Percentiles rank a stretch among this genome's conserved stretches.
Evolutionary conservation across 2,888 invertebrate species (phyloP).

Genomic region (Luperina nickerlii): DNA sequence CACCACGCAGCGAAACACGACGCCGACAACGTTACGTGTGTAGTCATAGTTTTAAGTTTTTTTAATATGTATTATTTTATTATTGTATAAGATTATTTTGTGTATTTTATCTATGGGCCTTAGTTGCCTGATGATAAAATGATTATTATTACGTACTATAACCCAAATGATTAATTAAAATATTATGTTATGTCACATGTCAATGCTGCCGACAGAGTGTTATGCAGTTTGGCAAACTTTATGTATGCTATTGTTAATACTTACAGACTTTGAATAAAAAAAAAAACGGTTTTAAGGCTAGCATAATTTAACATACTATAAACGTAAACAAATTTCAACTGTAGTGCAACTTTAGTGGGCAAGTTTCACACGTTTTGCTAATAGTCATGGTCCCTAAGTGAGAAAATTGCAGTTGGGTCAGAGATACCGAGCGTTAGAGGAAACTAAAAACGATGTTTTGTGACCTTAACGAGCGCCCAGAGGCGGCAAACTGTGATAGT

Average conservation of each 20-base stretch:
- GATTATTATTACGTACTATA: neutral
- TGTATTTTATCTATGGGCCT: too few species aligned
- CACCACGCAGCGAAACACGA: too few species aligned
- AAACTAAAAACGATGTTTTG: constrained; percentile 77
- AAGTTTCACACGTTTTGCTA: constrained; percentile 74
- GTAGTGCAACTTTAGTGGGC: constrained; percentile 69
- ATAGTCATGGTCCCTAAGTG: constrained; percentile 68
- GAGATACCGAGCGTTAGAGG: constrained; percentile 75
- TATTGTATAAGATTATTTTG: too few species aligned
- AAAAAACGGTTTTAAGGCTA: constrained; percentile 21
- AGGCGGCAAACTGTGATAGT: constrained; percentile 71
- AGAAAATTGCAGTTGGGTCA: constrained; percentile 75
- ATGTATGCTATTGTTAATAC: too few species aligned
- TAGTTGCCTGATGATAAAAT: too few species aligned
- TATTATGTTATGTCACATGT: neutral
- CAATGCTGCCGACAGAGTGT: too few species aligned
- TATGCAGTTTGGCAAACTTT: too few species aligned
- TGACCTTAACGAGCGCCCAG: constrained; percentile 77
- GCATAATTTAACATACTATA: constrained; percentile 47
- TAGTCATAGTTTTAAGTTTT: too few species aligned
- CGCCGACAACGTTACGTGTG: too few species aligned
- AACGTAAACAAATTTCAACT: constrained; percentile 64
- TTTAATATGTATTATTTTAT: too few species aligned
- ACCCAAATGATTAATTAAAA: neutral
- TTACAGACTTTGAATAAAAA: too few species aligned